These are phyloP conservation scores for Lydus trimaculatus DNA, from an alignment of 2,888 invertebrate species.

Conservation along the genomic window DNA sequence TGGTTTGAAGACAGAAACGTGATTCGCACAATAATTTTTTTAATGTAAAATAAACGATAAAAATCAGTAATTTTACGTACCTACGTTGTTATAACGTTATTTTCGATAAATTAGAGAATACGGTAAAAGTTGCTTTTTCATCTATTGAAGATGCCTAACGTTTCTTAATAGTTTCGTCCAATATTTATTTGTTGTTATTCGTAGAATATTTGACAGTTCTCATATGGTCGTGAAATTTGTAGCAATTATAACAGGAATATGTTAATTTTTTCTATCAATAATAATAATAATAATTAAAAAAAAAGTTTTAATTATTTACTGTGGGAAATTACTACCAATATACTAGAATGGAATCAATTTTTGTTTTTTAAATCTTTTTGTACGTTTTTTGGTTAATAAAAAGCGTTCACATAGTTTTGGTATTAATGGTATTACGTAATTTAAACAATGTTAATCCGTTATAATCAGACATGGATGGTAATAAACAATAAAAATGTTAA, in stretches of 20 bases:
- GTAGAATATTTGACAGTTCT: constrained; percentile 40
- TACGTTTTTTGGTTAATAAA: no score
- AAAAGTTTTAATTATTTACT: constrained; percentile 13
- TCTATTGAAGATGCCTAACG: neutral
- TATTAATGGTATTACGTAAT: constrained; percentile 1
- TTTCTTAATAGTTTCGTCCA: constrained; percentile 26
- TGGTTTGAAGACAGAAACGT: no score
- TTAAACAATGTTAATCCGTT: constrained; percentile 2
- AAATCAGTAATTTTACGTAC: no score
- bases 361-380: neutral
- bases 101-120: no score
- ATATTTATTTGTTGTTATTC: constrained; percentile 37
- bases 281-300: constrained; percentile 9
- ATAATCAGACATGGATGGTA: neutral
- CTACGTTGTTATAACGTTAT: no score
- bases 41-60: no score
- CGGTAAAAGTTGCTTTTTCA: no score
- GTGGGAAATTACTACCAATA: constrained; percentile 7
- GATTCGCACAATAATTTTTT: no score
- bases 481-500: constrained; percentile 5
- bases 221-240: constrained; percentile 40
- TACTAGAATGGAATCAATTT: neutral
- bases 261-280: constrained; percentile 30
- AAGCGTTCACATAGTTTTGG: no score
- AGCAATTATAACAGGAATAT: constrained; percentile 37